Evolutionary conservation across 2,797 vertebrate genomes (phyloP).

Genomic region (Myioborus miniatus): DNA sequence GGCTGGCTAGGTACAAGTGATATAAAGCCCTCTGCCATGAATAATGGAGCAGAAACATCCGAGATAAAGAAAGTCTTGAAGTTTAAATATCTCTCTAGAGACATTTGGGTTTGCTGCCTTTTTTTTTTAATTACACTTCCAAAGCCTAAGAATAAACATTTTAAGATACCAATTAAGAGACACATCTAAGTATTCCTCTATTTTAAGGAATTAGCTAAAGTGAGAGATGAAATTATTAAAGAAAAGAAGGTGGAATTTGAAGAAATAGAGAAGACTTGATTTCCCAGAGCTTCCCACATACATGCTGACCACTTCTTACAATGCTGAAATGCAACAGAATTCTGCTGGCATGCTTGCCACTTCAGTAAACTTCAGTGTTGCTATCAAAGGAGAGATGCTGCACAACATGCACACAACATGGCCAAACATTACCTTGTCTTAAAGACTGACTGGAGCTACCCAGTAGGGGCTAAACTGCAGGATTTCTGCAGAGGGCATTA

Average conservation of each 20-base stretch:
- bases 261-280: not conserved
- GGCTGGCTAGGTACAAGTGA: not conserved
- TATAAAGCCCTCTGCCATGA: not conserved
- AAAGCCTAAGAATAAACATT: not conserved
- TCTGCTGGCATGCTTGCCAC: not conserved
- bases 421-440: not conserved
- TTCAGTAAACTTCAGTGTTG: not conserved
- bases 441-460: not conserved
- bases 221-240: not conserved
- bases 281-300: not conserved
- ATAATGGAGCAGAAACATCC: not conserved
- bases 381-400: not conserved
- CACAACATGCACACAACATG: not conserved
- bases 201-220: not conserved
- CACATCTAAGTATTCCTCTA: not conserved
- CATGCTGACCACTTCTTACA: not conserved
- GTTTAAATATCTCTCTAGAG: not conserved
- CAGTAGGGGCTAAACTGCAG: not conserved
- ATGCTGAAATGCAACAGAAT: not conserved
- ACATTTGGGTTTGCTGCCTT: not conserved
- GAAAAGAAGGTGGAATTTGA: not conserved
- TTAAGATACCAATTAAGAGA: not conserved
- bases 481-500: not conserved
- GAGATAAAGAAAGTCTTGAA: not conserved
- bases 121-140: not conserved